Base-by-base conservation (phyloP, 2,797 vertebrate genomes). In the Myotis pilosus region DNA sequence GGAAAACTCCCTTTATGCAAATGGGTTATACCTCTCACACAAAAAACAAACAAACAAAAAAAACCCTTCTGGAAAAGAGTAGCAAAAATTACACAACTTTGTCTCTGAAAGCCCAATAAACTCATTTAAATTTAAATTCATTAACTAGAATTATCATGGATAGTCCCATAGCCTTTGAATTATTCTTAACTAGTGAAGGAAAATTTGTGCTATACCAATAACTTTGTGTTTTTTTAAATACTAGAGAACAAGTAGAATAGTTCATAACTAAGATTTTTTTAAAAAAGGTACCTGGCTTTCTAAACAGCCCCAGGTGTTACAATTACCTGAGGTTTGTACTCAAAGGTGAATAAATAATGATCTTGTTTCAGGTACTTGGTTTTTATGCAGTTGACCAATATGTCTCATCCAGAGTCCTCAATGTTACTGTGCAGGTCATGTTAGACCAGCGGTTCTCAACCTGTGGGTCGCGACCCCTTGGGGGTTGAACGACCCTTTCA, bases 41-140 rank as follows among this genome's bases (percentile, higher is more conserved):
- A 33, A 25, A 28, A 36, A 30, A 79, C 87, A 91, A 28, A 64
- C 15, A 81, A 85, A 60, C 23, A 91, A 28, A 64, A 12, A 81
- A 88, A 60, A 19, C 2, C 2, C 57, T 66, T 47, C 17, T 66
- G 47, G 51, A 62, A 81, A 85, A 92, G 16, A 55, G 12, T 49
- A 92, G 53, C 11, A 85, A 79, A 93, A 79, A 87, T 93, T 64
- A 76, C 25, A 22, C 2, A 89, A n/a, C 38, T 95, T 87, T 55
- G 55, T 69, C 36, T 96, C 66, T 82, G 33, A 55, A 88, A 66
- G 11, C 36, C 20, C 38, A 71, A 81, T 76, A 92, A 76, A 51
- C 25, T 30, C 71, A 41, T 79, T 96, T 92, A 86, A 84, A 84
- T 80, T 75, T 91, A 69, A 86, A 66, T 90, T 95, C 3, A 82